Evolutionary conservation across 2,797 vertebrate species (phyloP), one percentile per base, ranked within the genome.

Genomic region (Sebastiscus tertius): DNA sequence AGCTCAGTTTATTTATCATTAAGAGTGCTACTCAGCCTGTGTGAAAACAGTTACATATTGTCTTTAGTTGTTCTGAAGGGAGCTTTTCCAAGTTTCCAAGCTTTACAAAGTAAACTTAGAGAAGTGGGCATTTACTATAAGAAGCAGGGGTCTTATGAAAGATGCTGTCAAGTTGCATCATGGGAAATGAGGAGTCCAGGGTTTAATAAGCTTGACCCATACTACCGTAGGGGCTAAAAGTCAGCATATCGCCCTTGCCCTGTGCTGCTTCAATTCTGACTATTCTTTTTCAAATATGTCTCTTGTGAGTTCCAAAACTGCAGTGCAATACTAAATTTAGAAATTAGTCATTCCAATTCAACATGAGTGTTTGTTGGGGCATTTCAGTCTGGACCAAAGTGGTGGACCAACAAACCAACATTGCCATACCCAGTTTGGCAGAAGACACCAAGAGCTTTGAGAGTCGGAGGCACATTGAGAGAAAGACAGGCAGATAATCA

Each of bases 401-500:
- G 34, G 9, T 39, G 27, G 24, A 55, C 61, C 54, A 46, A 52
- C 18, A 26, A 54, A 62, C 27, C 12, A 6, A 59, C 27, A 46
- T 9, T 29, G 16, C 34, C 5, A 31, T 27, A 12, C 20, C 9
- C 16, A 24, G 27, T 14, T 8, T 59, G 8, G 34, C 34, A 20
- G 24, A 76, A n/a, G 68, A 34, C 34, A 33, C 42, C 2, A 49
- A 1, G 4, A 56, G 26, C 36, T 64, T 59, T 75, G 20, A 59
- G 42, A 80, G 26, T 65, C 8, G 56, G 10, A 33, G 34, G 24
- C 10, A 14, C 31, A 33, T 24, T 72, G 34, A 77, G 64, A 46
- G 68, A 42, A n/a, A 87, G 58, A 75, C 18, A 52, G 61, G 63
- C 42, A 64, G 76, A 84, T 49, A 69, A 75, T 55, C 63, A 52